Conservation (phyloP, 2,888 invertebrate genomes). For the Lepetodrilus schrolli region DNA sequence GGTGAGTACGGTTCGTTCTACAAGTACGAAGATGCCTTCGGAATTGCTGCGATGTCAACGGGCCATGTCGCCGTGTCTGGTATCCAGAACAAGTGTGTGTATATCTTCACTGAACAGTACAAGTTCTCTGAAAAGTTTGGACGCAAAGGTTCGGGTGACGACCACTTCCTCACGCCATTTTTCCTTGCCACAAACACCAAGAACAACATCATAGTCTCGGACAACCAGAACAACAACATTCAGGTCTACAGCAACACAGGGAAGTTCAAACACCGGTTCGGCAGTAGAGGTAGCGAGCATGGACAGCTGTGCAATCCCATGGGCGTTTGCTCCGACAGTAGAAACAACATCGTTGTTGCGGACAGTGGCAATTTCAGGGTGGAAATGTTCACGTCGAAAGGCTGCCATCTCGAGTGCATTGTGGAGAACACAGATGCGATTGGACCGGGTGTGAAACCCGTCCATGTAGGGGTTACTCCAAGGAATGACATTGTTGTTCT, state of each 20-base stretch:
- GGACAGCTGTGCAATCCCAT: slow-evolving; percentile 62
- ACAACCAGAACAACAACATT: slow-evolving; percentile 62
- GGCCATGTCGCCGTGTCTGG: slow-evolving; percentile 60
- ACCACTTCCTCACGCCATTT: slow-evolving; percentile 59
- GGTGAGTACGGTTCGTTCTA: slow-evolving; percentile 60
- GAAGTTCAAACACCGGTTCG: slow-evolving; percentile 63
- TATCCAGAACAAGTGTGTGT: slow-evolving; percentile 56
- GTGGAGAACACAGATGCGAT: slow-evolving; percentile 57
- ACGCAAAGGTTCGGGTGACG: slow-evolving; percentile 63
- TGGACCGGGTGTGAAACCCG: slow-evolving; percentile 56
- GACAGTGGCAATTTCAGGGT: slow-evolving; percentile 68
- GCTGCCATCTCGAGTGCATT: slow-evolving; percentile 52
- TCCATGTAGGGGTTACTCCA: slow-evolving; percentile 64
- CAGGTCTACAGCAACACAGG: slow-evolving; percentile 61
- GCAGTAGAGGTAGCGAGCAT: slow-evolving; percentile 48
- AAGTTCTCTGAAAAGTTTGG: slow-evolving; percentile 66
- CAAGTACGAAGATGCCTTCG: slow-evolving; percentile 59
- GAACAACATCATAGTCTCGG: slow-evolving; percentile 66
- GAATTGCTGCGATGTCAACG: slow-evolving; percentile 53
- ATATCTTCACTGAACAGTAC: slow-evolving; percentile 61
- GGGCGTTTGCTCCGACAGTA: slow-evolving; percentile 62
- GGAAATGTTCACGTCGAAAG: slow-evolving; percentile 62
- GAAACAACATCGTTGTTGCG: slow-evolving; percentile 67
- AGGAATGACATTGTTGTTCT: slow-evolving; percentile 60
- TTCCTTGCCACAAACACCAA: slow-evolving; percentile 60